Percentiles rank a stretch among this genome's conserved stretches.
Conservation (phyloP, 2,888 invertebrate genomes). For the Dolichomitus sp. region DNA sequence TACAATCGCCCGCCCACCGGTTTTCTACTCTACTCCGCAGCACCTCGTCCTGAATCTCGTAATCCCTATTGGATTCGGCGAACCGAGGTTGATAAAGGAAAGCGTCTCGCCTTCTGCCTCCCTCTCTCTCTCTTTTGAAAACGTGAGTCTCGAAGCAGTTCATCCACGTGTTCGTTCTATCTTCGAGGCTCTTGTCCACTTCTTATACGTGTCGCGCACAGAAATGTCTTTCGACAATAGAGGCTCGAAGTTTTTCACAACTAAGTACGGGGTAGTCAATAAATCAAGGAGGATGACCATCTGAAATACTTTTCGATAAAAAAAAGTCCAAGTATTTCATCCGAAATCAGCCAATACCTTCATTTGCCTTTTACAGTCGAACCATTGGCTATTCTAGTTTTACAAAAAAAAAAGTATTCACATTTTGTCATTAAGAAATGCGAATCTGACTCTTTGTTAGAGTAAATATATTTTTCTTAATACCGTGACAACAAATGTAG, state of each 20-base stretch:
- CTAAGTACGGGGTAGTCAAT: not conserved
- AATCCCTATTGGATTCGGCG: conserved; percentile 79
- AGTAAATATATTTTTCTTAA: too few relatives aligned
- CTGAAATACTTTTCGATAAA: not conserved
- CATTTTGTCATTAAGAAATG: too few relatives aligned
- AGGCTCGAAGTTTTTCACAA: conserved; percentile 19
- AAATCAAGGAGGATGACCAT: not conserved
- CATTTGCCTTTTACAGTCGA: too few relatives aligned
- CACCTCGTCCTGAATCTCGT: conserved; percentile 73
- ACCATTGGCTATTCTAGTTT: too few relatives aligned
- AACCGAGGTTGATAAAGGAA: conserved; percentile 75
- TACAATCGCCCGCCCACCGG: conserved; percentile 3
- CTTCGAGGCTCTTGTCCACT: conserved; percentile 37
- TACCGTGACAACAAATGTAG: too few relatives aligned
- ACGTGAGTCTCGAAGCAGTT: conserved; percentile 37
- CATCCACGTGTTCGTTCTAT: conserved; percentile 52
- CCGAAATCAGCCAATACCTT: not conserved
- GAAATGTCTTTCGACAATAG: conserved; percentile 34
- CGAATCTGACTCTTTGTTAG: too few relatives aligned
- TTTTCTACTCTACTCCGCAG: conserved; percentile 57
- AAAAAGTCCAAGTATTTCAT: not conserved
- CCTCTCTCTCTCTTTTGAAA: conserved; percentile 19
- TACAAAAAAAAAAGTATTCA: too few relatives aligned
- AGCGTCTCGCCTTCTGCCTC: conserved; percentile 44
- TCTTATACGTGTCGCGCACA: conserved; percentile 29